Base-by-base conservation (phyloP, 2,113 vertebrate species). In the Bungarus multicinctus region DNA sequence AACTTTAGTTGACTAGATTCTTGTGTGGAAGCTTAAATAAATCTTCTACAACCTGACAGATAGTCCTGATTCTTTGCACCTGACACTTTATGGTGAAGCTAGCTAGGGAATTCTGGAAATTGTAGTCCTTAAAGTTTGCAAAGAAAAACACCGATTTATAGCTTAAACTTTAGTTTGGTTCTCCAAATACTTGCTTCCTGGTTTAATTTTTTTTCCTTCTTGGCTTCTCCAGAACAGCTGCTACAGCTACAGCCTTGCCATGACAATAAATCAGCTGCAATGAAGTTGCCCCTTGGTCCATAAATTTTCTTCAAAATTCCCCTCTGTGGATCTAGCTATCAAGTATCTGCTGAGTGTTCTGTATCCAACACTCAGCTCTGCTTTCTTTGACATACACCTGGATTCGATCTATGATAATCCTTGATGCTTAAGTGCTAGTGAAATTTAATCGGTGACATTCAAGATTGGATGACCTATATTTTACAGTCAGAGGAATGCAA, bases 401-500 rank as follows among this genome's bases (percentile, higher is more conserved):
- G 88, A 89, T 89, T 89, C 12, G 88, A 89, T 89, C 55, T 57
- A 45, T 60, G 55, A 89, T 25, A 57, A 43, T 57, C 55, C 88
- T 58, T 27, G 88, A 57, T 58, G 39, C 88, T 89, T 60, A 57
- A 89, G 88, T 58, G 88, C 88, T 43, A 45, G 88, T 34, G 88
- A 89, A 43, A 89, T 58, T 89, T 58, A 89, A 89, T 89, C 55
- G 25, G 88, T 55, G 88, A 89, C 88, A 25, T 89, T 57, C 55
- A 57, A 89, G 39, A 58, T 89, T 89, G 39, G 54, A 60, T 89
- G 22, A 89, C 54, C 88, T 89, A 60, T 45, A 8, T 39, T 89
- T 89, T 89, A 45, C 55, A 60, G 22, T 39, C 39, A 58, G 55
- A 89, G 58, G 4, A 89, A 58, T 25, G 39, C 43, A 27, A n/a